Evolutionary conservation across 37 sponge, comb jelly and placozoan genomes (phyloP), one percentile per base, ranked within the genome.

Genomic region (Chondrilla cf. caribensis): DNA sequence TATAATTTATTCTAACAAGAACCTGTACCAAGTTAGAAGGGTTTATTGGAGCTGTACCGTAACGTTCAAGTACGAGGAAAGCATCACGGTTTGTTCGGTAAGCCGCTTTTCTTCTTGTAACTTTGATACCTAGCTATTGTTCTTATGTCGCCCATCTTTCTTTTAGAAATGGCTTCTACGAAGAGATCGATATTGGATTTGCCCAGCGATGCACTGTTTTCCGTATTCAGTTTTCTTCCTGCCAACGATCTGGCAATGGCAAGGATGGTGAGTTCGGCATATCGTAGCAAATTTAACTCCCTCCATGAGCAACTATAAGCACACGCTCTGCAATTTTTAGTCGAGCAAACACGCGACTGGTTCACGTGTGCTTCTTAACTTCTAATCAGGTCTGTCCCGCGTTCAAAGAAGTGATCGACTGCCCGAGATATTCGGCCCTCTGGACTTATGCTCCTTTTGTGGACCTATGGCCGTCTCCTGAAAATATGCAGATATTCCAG

Each of bases 371-470:
- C 26, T 33, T 82, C 57, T 11, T 24, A 58, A 1, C 21, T 38
- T 17, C 0, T 38, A 29, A 44, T 9, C 60, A 91, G 92, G 86
- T 91, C 17, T 91, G 92, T 54, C 22, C 51, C 5, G 64, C 65
- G n/a, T 66, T 91, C 37, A 82, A 71, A 37, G 54, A 82, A 31
- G 36, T 87, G 26, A 77, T 87, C 18, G 88, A 91, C 41, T 79
- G 36, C 1, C 51, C 80, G 17, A 29, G 58, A 43, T 57, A 44
- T 58, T 54, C 26, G 9, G 31, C 79, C 28, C 83, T 91, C 21
- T 91, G 92, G 92, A 70, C 88, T 18, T 36, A 40, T 40, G 86
- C 85, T 19, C 31, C 92, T 3, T 79, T 91, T 18, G 76, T 54
- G 7, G 60, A 51, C 4, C 36, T 67, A 4, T 80, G 81, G 81